Conservation (phyloP, 1,140 invertebrate genomes). For the Euura saliciscinereae region DNA sequence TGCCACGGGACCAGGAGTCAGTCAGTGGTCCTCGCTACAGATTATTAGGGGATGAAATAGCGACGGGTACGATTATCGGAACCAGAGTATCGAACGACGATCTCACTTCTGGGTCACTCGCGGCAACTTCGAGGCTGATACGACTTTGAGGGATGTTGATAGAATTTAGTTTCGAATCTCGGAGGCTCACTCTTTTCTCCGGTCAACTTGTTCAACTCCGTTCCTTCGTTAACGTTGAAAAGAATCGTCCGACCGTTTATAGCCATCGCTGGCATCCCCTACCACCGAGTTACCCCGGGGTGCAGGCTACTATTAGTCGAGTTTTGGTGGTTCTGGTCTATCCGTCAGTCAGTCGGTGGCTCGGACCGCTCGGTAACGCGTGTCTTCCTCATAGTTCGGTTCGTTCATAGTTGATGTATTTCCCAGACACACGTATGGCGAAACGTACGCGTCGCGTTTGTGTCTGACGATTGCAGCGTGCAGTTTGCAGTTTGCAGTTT, state of each 20-base stretch:
- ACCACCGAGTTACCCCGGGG: constrained; percentile 5
- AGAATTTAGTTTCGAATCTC: no score
- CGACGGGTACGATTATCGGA: background rate
- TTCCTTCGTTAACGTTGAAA: no score
- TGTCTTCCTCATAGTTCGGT: background rate
- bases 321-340: constrained; percentile 10
- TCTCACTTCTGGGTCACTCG: no score
- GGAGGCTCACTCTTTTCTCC: no score
- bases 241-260: background rate
- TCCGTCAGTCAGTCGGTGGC: constrained; percentile 1
- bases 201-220: no score
- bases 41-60: background rate
- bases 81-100: no score
- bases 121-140: no score
- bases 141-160: no score
- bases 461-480: no score
- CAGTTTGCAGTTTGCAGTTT: no score
- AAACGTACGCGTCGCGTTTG: no score
- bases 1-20: constrained; percentile 33
- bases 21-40: constrained; percentile 4
- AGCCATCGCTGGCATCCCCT: background rate
- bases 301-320: constrained; percentile 16
- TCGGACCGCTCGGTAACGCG: background rate
- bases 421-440: no score
- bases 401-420: background rate